Evolutionary conservation across 2,888 invertebrate genomes (phyloP), one percentile per base, ranked within the genome.

Genomic region (Neria commutata): DNA sequence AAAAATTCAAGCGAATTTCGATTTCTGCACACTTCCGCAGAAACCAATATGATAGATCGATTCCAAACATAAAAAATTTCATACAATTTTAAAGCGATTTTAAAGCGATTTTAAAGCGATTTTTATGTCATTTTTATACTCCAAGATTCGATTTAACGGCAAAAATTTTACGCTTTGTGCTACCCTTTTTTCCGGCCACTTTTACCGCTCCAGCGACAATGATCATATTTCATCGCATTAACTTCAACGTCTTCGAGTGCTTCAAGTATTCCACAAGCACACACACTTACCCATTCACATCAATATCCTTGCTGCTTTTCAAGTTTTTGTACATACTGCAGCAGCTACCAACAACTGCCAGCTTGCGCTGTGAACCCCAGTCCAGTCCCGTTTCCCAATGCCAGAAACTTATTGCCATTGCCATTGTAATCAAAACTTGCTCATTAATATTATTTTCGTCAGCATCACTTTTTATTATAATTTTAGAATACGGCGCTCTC

Each of bases 341-440:
- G 23, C 46, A 21, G 2, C 14, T 33, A 14, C 33, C 14, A 14
- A 33, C 33, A 16, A n/a, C 42, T 16, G 42, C 17, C 46, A 2
- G 40, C 40, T 17, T n/a, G 16, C 40, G 40, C 16, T 19, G 21
- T 16, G 49, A 25, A 33, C 25, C 19, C 50, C 16, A 50, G 21
- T 50, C 47, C 24, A 54, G 23, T 51, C 62, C 60, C 60, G 58
- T 17, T 16, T 24, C 64, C 62, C 55, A 52, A 40, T 52, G 34
- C 48, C 42, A 53, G 48, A 53, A 53, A 51, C 53, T 52, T 53
- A 25, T 58, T 26, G 58, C 67, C 67, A 71, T 70, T 70, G 62
- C 66, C 63, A 60, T 65, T 68, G 70, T 70, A 69, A 71, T 66
- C 71, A 70, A 67, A 70, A 70, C 67, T 68, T 67, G 65, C 70